These are phyloP conservation scores for Mimas tiliae DNA, from an alignment of 2,888 invertebrate species.

Conservation along the genomic window DNA sequence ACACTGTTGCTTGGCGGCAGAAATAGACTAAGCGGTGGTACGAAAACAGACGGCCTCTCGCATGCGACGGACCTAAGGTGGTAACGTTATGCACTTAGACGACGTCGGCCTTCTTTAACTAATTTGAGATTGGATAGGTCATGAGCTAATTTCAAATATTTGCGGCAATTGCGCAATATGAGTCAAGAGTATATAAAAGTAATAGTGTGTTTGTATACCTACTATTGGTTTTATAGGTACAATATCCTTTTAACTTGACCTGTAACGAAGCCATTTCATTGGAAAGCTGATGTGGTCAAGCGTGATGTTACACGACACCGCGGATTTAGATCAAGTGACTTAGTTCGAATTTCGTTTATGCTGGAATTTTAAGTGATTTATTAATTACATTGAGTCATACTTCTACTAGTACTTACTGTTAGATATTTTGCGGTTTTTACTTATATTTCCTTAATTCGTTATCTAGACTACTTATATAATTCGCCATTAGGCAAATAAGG, in stretches of 20 bases:
- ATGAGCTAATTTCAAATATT: background rate
- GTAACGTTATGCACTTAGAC: too few relatives aligned
- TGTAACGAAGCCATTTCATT: constrained; percentile 26
- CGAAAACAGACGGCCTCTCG: too few relatives aligned
- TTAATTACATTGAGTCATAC: background rate
- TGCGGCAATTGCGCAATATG: background rate
- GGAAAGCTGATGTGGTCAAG: constrained; percentile 29
- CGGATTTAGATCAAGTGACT: constrained; percentile 40
- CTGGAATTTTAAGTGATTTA: constrained; percentile 11
- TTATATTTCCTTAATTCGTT: too few relatives aligned
- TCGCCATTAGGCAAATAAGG: too few relatives aligned
- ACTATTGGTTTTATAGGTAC: too few relatives aligned
- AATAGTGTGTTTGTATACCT: background rate
- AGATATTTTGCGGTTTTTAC: too few relatives aligned
- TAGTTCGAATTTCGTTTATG: constrained; percentile 46
- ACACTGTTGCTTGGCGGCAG: too few relatives aligned
- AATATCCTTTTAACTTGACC: background rate
- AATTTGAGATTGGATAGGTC: constrained; percentile 13
- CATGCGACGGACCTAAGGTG: too few relatives aligned
- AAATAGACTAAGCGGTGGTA: too few relatives aligned
- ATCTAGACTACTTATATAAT: too few relatives aligned
- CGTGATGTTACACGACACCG: constrained; percentile 47
- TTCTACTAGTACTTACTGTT: too few relatives aligned
- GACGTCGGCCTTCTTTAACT: background rate
- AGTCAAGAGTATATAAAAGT: background rate